Conservation (phyloP, 2,113 vertebrate genomes). For the Dromiciops gliroides region DNA sequence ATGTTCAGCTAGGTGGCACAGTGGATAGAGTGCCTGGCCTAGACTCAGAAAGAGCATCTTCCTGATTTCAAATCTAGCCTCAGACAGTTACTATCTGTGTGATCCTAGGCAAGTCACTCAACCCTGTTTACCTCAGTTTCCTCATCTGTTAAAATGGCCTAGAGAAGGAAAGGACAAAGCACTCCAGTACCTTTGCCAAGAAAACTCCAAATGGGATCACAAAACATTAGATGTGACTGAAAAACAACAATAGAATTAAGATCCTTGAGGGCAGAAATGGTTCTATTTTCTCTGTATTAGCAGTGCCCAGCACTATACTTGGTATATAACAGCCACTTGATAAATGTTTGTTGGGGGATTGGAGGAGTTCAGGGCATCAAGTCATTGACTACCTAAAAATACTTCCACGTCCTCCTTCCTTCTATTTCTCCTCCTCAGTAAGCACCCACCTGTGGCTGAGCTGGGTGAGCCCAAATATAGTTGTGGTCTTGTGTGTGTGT, state of each 20-base stretch:
- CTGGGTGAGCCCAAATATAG: not conserved
- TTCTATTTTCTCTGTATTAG: not conserved
- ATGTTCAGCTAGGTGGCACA: not conserved
- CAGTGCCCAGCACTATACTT: not conserved
- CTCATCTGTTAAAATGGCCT: not conserved
- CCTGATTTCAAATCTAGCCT: not conserved
- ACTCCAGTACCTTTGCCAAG: not conserved
- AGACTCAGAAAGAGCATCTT: not conserved
- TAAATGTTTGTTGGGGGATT: not conserved
- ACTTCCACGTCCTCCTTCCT: conserved; percentile 6
- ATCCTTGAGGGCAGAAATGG: not conserved
- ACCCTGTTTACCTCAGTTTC: not conserved
- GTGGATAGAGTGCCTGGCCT: not conserved
- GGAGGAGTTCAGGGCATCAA: not conserved
- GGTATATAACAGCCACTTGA: not conserved
- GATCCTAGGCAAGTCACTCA: not conserved
- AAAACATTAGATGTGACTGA: not conserved
- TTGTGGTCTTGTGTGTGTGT: not conserved
- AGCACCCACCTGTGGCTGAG: conserved; percentile 2
- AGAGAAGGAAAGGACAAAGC: not conserved
- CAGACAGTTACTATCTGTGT: not conserved
- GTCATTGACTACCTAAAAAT: not conserved
- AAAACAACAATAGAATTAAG: not conserved
- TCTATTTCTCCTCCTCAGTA: not conserved
- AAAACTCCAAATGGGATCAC: not conserved